Base-by-base conservation (phyloP, 2,888 invertebrate species). In the Coelopa pilipes region DNA sequence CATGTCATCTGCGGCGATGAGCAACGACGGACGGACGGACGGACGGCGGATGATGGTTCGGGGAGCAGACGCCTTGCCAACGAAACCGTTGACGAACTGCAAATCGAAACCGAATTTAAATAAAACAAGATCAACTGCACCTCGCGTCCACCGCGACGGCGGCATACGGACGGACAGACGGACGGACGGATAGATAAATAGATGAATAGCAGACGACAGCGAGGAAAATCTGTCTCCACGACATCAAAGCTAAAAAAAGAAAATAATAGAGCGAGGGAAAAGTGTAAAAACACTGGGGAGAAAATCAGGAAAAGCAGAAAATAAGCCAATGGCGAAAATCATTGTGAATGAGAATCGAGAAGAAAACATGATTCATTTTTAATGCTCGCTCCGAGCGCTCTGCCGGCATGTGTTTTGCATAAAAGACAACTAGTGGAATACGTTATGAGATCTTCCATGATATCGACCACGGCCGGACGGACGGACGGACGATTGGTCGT, bases 311-410 rank as follows among this genome's bases (percentile, higher is more conserved):
- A 34, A 34, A 34, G 7, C 7, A 34, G 34, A 34, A 34, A 34
- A 34, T n/a, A n/a, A 34, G 7, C 34, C 34, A 13, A 59, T 34
- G 2, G 34, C 34, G 34, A 34, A 34, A 34, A 34, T 34, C 34
- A 34, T 34, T 34, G 34, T 34, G 34, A 34, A 34, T 34, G 13
- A 55, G 47, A 59, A 47, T 24, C 15, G 53, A 72, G 13, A 49
- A 47, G 53, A 72, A 62, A 68, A 19, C 60, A 63, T 72, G 72
- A 72, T 55, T 73, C 68, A 73, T 73, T 63, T 68, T 62, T 45
- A 55, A 63, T 53, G 53, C 69, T 24, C 57, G 69, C 55, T 63
- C 55, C 45, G 24, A 62, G 24, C 21, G 24, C 12, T 53, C 49
- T 47, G 13, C 13, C 45, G 53, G 68, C 63, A 47, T 69, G 55